These are phyloP conservation scores for Sminthopsis crassicaudata DNA, from an alignment of 2,113 vertebrate genomes.

Conservation along the genomic window DNA sequence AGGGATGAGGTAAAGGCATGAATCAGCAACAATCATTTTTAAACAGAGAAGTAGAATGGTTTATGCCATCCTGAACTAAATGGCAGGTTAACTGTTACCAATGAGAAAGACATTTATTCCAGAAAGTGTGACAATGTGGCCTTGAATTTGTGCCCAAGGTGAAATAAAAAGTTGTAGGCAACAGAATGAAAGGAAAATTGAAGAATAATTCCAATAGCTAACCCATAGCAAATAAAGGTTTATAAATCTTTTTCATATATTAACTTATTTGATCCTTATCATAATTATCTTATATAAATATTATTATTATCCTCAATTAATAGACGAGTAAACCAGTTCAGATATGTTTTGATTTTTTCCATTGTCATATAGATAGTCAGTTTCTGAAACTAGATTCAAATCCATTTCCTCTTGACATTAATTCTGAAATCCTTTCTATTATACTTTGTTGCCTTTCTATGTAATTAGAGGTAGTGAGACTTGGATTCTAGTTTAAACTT, in stretches of 20 bases:
- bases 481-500: not conserved
- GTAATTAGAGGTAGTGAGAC: not conserved
- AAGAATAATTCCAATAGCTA: not conserved
- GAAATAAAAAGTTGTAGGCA: conserved; percentile 2
- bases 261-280: not conserved
- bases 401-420: not conserved
- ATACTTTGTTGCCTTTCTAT: not conserved
- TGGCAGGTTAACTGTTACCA: conserved; percentile 39
- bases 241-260: not conserved
- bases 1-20: conserved; percentile 68
- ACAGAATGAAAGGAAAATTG: not conserved
- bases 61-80: conserved; percentile 53
- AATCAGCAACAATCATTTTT: conserved; percentile 61
- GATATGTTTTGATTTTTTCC: not conserved
- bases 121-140: conserved; percentile 28
- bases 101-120: conserved; percentile 59
- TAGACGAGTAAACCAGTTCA: conserved; percentile 10
- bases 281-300: not conserved
- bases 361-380: not conserved
- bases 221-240: not conserved
- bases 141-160: not conserved
- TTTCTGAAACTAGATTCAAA: not conserved
- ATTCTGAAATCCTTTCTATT: not conserved
- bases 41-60: conserved; percentile 67
- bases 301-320: not conserved